These are phyloP conservation scores for Athalia cordata DNA, from an alignment of 2,888 invertebrate species.

Conservation along the genomic window DNA sequence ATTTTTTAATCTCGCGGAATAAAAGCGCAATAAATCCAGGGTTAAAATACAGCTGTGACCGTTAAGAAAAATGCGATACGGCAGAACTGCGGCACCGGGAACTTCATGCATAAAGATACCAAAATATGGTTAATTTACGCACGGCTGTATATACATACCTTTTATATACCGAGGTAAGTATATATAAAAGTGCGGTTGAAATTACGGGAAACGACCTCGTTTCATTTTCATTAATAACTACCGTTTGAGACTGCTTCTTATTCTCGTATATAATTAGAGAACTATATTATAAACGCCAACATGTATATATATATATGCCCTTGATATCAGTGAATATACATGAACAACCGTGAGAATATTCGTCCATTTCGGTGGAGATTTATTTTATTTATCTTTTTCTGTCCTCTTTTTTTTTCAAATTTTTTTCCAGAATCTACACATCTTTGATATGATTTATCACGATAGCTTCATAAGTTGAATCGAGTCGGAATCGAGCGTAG, in stretches of 20 bases:
- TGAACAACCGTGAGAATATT: too few species aligned
- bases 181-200: background rate
- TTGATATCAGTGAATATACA: too few species aligned
- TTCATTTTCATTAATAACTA: constrained; percentile 44
- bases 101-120: constrained; percentile 50
- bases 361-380: too few species aligned
- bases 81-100: background rate
- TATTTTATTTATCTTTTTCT: too few species aligned
- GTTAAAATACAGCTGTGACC: constrained; percentile 50
- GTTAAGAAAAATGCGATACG: constrained; percentile 48
- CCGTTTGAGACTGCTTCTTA: background rate
- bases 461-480: too few species aligned
- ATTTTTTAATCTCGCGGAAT: background rate
- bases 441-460: too few species aligned
- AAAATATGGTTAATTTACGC: constrained; percentile 56
- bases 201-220: constrained; percentile 20
- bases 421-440: too few species aligned
- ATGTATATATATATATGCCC: too few species aligned
- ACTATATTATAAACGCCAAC: background rate
- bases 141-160: background rate
- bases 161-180: background rate
- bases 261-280: background rate
- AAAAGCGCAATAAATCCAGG: background rate
- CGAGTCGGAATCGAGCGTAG: too few species aligned
- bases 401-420: background rate